These are phyloP conservation scores for Andricus quercusramuli DNA, from an alignment of 2,888 invertebrate genomes.

Conservation along the genomic window DNA sequence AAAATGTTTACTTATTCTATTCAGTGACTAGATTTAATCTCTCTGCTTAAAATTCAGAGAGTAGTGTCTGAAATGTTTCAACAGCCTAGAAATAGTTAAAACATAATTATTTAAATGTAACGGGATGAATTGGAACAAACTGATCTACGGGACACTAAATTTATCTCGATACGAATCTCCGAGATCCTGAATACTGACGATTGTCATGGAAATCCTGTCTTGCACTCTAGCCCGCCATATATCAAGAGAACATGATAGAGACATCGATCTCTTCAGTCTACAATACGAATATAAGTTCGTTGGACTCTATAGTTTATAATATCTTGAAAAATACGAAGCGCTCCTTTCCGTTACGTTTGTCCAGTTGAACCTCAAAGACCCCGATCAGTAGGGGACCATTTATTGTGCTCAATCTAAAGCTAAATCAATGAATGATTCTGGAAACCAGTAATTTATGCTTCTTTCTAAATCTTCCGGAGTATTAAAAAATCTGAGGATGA, in stretches of 20 bases:
- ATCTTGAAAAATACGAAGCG: background rate
- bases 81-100: background rate
- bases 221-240: background rate
- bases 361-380: background rate
- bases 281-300: background rate
- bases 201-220: conserved; percentile 24
- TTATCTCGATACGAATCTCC: conserved; percentile 6
- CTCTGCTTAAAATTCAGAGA: no score
- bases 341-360: background rate
- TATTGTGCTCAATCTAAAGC: background rate
- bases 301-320: background rate
- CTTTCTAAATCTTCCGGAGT: background rate
- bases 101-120: background rate
- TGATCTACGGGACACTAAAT: background rate
- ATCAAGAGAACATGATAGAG: background rate
- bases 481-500: background rate
- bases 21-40: no score
- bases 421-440: conserved; percentile 16
- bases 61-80: background rate
- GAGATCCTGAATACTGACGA: background rate
- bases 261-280: background rate
- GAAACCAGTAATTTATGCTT: conserved; percentile 10
- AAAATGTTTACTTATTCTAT: no score
- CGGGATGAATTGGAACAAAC: background rate
- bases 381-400: background rate